phyloP scores from a whole-genome alignment of 2,797 vertebrate genomes.

The Graptemys geographica region DNA sequence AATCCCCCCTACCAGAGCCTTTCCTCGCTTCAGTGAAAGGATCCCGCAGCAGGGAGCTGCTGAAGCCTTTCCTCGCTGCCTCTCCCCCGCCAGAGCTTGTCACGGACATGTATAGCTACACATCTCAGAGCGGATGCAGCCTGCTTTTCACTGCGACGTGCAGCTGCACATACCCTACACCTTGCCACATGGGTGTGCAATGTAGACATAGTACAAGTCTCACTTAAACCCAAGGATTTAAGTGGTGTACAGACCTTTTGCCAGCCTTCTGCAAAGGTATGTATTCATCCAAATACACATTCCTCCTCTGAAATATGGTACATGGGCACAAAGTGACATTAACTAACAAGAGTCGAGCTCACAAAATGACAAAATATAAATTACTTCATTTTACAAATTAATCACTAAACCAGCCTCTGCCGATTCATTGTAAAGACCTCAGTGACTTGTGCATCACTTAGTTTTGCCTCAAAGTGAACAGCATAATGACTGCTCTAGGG shows the following conservation, averaged over 20 bases:
- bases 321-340: neutral
- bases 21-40: neutral
- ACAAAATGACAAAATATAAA: neutral
- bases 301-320: neutral
- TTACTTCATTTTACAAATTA: neutral
- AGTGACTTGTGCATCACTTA: slow-evolving; percentile 74
- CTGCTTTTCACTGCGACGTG: neutral
- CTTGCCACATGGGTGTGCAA: neutral
- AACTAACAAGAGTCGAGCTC: neutral
- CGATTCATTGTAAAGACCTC: slow-evolving; percentile 30
- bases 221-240: neutral
- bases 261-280: neutral
- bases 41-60: neutral
- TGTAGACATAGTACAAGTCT: neutral
- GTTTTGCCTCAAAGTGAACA: slow-evolving; percentile 87
- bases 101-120: neutral
- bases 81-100: neutral
- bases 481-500: slow-evolving; percentile 82
- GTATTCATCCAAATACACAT: neutral
- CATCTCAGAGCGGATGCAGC: neutral
- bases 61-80: neutral
- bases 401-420: slow-evolving; percentile 1
- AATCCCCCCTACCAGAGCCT: neutral
- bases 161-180: neutral
- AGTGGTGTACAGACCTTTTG: neutral